Conservation (phyloP, 1,140 invertebrate genomes). For the Adoxophyes honmai region DNA sequence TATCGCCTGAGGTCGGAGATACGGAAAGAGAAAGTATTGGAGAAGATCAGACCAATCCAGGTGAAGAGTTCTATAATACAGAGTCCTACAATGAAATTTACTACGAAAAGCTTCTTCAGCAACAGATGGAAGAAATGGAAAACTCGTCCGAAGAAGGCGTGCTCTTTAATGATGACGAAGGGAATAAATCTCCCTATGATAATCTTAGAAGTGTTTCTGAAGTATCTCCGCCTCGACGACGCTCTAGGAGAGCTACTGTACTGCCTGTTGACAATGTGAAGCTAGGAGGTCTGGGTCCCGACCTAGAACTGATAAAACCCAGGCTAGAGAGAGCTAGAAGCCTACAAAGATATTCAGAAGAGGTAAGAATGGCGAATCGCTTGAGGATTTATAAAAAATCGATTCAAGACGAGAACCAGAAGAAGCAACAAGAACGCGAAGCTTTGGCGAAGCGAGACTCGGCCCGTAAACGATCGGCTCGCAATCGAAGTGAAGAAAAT, state of each 20-base stretch:
- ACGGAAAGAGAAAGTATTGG: slow-evolving; percentile 57
- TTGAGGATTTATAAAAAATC: slow-evolving; percentile 62
- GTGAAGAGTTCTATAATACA: slow-evolving; percentile 55
- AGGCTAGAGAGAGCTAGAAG: slow-evolving; percentile 65
- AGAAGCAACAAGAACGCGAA: slow-evolving; percentile 35
- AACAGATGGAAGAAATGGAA: slow-evolving; percentile 46
- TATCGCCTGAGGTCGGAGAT: slow-evolving; percentile 63
- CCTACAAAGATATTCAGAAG: slow-evolving; percentile 68
- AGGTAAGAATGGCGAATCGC: slow-evolving; percentile 64
- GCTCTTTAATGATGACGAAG: slow-evolving; percentile 36
- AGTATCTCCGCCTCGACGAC: slow-evolving; percentile 43
- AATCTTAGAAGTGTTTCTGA: slow-evolving; percentile 62
- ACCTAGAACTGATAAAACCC: slow-evolving; percentile 63
- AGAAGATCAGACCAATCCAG: slow-evolving; percentile 32
- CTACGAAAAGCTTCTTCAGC: slow-evolving; percentile 56
- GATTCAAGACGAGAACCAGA: slow-evolving; percentile 42
- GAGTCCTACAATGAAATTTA: slow-evolving; percentile 68
- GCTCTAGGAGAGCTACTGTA: slow-evolving; percentile 33
- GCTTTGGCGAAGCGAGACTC: slow-evolving; percentile 22
- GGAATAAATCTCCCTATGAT: slow-evolving; percentile 36
- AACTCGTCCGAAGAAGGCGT: slow-evolving; percentile 45
- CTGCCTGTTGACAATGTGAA: slow-evolving; percentile 47
- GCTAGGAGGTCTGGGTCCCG: slow-evolving; percentile 63
- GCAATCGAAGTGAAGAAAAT: slow-evolving; percentile 28
- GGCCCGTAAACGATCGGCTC: slow-evolving; percentile 16